These are phyloP conservation scores for Clinocottus analis DNA, from an alignment of 2,113 vertebrate genomes.

Conservation along the genomic window DNA sequence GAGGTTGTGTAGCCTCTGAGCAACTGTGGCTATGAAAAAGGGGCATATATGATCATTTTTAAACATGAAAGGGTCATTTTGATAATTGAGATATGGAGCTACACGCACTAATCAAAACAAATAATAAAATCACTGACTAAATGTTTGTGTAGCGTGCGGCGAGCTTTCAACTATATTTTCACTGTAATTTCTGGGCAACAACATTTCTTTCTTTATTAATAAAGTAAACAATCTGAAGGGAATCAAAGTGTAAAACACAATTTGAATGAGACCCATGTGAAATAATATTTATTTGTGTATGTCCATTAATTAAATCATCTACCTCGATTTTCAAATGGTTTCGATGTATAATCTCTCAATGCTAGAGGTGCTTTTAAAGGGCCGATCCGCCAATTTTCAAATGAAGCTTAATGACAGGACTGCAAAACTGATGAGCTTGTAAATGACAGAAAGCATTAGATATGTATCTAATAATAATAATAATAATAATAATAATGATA, in stretches of 20 bases:
- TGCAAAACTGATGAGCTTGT: not conserved
- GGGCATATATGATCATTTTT: no score
- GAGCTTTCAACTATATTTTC: not conserved
- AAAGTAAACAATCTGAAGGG: not conserved
- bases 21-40: no score
- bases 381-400: not conserved
- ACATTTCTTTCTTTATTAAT: not conserved
- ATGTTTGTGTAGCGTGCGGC: not conserved
- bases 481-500: no score
- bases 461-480: no score
- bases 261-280: not conserved
- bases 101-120: not conserved
- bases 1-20: not conserved
- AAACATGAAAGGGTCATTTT: not conserved
- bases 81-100: not conserved
- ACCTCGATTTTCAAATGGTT: not conserved
- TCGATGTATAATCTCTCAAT: not conserved
- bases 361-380: constrained; percentile 1
- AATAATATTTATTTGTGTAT: not conserved
- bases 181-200: not conserved
- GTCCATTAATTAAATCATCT: not conserved
- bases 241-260: not conserved
- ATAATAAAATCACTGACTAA: not conserved
- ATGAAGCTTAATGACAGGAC: not conserved
- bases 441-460: not conserved